Conservation (phyloP, 2,113 vertebrate species). For the Galemys pyrenaicus region DNA sequence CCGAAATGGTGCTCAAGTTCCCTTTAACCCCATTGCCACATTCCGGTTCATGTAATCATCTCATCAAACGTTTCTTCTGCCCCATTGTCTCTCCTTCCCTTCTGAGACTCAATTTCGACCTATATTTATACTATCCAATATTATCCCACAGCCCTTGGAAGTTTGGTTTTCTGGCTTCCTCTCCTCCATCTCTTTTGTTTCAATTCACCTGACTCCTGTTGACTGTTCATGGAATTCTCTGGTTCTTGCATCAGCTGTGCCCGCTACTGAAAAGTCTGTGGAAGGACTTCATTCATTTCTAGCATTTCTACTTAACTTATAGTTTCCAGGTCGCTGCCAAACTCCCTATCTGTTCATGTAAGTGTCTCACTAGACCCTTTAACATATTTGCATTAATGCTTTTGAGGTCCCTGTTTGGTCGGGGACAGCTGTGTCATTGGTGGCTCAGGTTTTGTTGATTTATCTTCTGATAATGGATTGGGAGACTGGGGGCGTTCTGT, state of each 20-base stretch:
- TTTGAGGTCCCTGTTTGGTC: neutral
- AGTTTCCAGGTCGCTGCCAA: neutral
- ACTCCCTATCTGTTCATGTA: neutral
- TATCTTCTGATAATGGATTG: neutral
- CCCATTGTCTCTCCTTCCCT: neutral
- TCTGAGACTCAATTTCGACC: neutral
- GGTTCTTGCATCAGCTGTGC: neutral
- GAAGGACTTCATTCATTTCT: conserved; percentile 4
- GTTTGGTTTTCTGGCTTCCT: neutral
- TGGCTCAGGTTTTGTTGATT: neutral
- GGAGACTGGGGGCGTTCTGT: neutral
- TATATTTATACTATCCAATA: neutral
- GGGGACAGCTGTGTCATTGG: neutral
- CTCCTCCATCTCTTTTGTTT: neutral
- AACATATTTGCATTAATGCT: too few species aligned
- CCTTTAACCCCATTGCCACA: neutral
- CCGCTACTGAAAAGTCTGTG: neutral
- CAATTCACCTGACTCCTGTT: neutral
- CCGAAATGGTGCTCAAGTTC: neutral
- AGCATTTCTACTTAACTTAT: conserved; percentile 11
- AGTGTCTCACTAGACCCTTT: neutral
- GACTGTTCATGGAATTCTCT: neutral
- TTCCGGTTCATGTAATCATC: neutral
- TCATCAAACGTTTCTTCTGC: neutral
- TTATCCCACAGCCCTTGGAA: neutral